Evolutionary conservation across 1,140 invertebrate genomes (phyloP).

Genomic region (Rhagoletis zephyria): DNA sequence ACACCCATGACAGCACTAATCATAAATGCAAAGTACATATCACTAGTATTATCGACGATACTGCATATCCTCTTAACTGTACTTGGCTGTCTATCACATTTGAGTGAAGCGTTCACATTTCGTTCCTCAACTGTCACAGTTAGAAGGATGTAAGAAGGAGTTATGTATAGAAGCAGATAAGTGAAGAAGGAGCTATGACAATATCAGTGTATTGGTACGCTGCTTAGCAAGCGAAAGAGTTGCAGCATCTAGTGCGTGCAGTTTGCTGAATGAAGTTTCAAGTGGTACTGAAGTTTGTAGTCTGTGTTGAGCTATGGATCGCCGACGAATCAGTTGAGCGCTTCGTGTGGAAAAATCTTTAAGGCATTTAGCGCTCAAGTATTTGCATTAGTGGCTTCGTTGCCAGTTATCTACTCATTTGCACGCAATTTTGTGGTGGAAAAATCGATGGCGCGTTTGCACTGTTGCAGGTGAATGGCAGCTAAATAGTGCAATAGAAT

Average conservation of each 20-base stretch:
- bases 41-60: conserved; percentile 23
- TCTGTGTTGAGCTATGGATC: neutral
- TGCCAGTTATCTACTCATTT: conserved; percentile 37
- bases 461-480: no score
- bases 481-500: no score
- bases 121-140: neutral
- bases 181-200: neutral
- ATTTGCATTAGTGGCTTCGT: neutral
- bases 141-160: neutral
- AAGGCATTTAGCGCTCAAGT: neutral
- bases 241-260: neutral
- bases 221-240: neutral
- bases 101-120: neutral
- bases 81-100: conserved; percentile 25
- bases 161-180: neutral
- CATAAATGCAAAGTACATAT: conserved; percentile 57
- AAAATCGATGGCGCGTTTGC: neutral
- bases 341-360: conserved; percentile 11
- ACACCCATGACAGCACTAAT: conserved; percentile 44
- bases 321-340: neutral
- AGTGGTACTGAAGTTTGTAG: neutral
- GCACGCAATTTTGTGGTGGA: conserved; percentile 33
- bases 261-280: neutral
- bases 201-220: neutral
- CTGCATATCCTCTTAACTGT: conserved; percentile 11